Evolutionary conservation across 1,140 invertebrate species (phyloP).

Genomic region (Copidosoma floridanum): DNA sequence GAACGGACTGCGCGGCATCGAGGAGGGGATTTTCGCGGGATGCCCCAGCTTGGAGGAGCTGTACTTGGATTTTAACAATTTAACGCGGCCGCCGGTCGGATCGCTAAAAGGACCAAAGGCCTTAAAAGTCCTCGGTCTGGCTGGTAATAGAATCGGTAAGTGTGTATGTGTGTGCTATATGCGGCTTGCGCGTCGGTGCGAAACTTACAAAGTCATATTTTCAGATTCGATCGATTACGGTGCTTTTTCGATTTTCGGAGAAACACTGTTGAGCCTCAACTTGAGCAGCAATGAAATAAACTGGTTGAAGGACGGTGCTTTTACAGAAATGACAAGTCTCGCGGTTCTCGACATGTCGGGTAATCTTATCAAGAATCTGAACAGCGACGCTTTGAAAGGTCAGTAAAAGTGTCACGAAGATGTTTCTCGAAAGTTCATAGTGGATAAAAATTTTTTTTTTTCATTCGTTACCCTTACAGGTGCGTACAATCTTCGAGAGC

Average conservation of each 20-base stretch:
- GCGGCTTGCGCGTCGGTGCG: neutral
- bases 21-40: constrained; percentile 82
- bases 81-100: constrained; percentile 69
- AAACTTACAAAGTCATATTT: constrained; percentile 33
- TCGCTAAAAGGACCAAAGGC: constrained; percentile 76
- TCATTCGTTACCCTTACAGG: constrained; percentile 57
- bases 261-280: constrained; percentile 69
- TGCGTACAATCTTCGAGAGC: constrained; percentile 68
- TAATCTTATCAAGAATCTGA: constrained; percentile 74
- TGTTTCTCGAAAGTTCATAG: no score
- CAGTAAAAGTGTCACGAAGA: no score
- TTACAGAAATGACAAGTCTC: constrained; percentile 66
- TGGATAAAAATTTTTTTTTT: no score
- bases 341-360: constrained; percentile 69
- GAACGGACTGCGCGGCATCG: constrained; percentile 76
- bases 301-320: constrained; percentile 71
- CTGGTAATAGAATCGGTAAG: constrained; percentile 78
- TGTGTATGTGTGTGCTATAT: constrained; percentile 15
- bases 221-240: constrained; percentile 64
- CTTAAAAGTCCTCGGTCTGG: constrained; percentile 70
- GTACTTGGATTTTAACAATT: constrained; percentile 75
- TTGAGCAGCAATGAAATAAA: constrained; percentile 74
- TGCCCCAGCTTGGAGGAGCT: constrained; percentile 78
- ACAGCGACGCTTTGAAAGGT: constrained; percentile 78
- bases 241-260: constrained; percentile 63